phyloP scores from a whole-genome alignment of 2,888 invertebrate genomes.

The Dynastes maya region DNA sequence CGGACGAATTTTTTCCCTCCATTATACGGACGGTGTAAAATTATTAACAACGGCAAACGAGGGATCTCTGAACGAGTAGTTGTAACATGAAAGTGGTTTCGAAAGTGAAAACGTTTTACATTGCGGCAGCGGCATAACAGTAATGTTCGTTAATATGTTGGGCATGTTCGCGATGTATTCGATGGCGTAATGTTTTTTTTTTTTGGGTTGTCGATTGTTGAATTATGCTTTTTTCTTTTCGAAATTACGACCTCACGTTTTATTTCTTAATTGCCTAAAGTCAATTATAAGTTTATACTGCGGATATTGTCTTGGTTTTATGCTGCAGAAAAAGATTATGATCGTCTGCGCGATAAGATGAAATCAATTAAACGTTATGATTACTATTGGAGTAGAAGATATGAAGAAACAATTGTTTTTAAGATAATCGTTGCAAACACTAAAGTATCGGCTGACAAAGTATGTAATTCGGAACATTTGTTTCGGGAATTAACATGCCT shows the following conservation, averaged over 20 bases:
- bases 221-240: not conserved
- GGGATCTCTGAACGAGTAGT: not conserved
- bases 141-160: constrained; percentile 1
- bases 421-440: not conserved
- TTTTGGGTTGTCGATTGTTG: not conserved
- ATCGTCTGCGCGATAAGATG: too few species aligned
- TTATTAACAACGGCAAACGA: not conserved
- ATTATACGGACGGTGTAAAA: not conserved
- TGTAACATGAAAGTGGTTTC: constrained; percentile 27
- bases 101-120: constrained; percentile 30
- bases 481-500: too few species aligned
- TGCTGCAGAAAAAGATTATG: too few species aligned
- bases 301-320: too few species aligned
- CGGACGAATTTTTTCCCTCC: not conserved
- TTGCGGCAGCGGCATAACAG: not conserved
- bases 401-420: too few species aligned
- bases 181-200: not conserved
- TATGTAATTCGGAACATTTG: too few species aligned
- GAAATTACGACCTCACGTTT: too few species aligned
- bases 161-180: not conserved
- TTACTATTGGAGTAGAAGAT: too few species aligned
- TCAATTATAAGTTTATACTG: too few species aligned
- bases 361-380: too few species aligned
- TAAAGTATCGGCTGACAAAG: too few species aligned
- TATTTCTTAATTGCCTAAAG: too few species aligned